Evolutionary conservation across 2,888 invertebrate genomes (phyloP).

Genomic region (Spilarctia lutea): DNA sequence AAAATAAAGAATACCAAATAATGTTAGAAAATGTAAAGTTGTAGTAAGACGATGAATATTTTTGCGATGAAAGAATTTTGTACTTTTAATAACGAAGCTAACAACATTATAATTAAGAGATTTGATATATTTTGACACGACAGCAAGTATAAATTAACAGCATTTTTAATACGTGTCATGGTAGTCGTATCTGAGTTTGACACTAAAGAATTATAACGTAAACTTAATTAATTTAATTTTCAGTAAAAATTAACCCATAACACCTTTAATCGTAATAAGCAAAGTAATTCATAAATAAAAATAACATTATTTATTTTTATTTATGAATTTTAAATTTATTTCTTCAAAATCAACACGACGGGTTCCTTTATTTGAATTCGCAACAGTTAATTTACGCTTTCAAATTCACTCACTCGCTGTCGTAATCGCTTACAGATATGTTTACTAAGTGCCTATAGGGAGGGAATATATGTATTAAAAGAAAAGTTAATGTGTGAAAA

Average conservation of each 20-base stretch:
- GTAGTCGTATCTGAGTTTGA: background rate
- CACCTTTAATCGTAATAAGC: background rate
- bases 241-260: background rate
- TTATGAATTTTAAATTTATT: no score
- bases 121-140: background rate
- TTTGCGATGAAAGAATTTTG: background rate
- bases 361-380: background rate
- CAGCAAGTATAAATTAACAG: background rate
- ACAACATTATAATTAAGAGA: background rate
- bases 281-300: background rate
- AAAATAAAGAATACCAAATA: constrained; percentile 19
- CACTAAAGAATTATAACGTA: background rate
- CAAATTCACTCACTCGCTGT: background rate
- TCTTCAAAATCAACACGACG: background rate
- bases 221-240: background rate
- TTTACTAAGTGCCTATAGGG: background rate
- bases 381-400: background rate
- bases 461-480: no score
- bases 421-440: background rate
- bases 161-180: background rate
- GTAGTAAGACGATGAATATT: background rate
- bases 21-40: constrained; percentile 7
- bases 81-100: background rate
- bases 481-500: background rate
- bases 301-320: no score